Percentiles rank a stretch among this genome's conserved stretches.
These are phyloP conservation scores for Lithobates pipiens DNA, from an alignment of 2,797 vertebrate genomes.

Conservation along the genomic window DNA sequence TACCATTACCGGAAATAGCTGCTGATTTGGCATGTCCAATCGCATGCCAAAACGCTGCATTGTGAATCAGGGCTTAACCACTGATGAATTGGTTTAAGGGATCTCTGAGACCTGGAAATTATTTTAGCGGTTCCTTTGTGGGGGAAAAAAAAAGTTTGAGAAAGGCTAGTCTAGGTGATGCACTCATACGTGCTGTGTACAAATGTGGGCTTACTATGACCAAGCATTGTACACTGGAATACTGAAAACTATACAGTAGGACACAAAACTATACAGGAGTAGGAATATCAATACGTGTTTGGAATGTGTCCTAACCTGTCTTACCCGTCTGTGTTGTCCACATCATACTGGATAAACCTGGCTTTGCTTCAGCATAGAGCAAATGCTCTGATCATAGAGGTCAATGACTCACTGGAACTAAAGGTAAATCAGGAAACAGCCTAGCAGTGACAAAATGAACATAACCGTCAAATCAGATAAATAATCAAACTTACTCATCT, in stretches of 20 bases:
- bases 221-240: too few species aligned
- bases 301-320: slow-evolving; percentile 32
- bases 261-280: background rate
- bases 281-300: background rate
- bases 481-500: background rate
- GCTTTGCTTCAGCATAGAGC: background rate
- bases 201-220: background rate
- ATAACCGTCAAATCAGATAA: background rate
- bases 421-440: background rate
- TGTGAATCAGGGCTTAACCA: too few species aligned
- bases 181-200: background rate
- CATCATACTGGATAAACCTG: background rate
- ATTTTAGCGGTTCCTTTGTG: too few species aligned
- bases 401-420: background rate
- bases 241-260: background rate
- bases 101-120: too few species aligned
- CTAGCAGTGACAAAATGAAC: too few species aligned
- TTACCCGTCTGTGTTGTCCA: slow-evolving; percentile 15
- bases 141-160: too few species aligned
- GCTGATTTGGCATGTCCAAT: too few species aligned
- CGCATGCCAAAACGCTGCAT: too few species aligned
- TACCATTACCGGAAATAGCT: too few species aligned
- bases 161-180: too few species aligned
- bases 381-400: slow-evolving; percentile 9
- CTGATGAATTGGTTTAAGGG: too few species aligned